Evolutionary conservation across 92 coral and sea anemone genomes (phyloP).

Genomic region (Micromussa lordhowensis): DNA sequence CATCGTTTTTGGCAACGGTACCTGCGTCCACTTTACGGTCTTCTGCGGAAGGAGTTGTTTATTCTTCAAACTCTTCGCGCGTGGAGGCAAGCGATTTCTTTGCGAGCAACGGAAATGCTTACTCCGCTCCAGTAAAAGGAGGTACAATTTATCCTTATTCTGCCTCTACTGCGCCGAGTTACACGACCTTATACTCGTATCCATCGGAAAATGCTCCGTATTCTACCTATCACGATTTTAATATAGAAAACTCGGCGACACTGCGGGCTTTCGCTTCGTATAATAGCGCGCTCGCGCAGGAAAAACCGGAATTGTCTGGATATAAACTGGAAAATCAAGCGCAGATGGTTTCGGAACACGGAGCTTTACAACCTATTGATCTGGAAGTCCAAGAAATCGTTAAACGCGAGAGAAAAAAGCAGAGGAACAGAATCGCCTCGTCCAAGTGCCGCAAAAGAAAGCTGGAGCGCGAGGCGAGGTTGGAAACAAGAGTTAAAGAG

Average conservation of each 20-base stretch:
- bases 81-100: constrained; percentile 81
- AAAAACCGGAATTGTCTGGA: constrained; percentile 78
- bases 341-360: constrained; percentile 81
- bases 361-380: constrained; percentile 89
- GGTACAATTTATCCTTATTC: constrained; percentile 79
- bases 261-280: constrained; percentile 88
- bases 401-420: constrained; percentile 97
- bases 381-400: constrained; percentile 98
- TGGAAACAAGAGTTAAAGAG: constrained; percentile 91
- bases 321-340: constrained; percentile 82
- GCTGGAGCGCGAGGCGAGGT: constrained; percentile 94
- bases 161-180: constrained; percentile 61
- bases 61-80: constrained; percentile 64
- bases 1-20: constrained; percentile 62
- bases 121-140: constrained; percentile 70
- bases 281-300: constrained; percentile 81
- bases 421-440: constrained; percentile 97
- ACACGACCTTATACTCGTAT: constrained; percentile 76
- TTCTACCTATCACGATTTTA: constrained; percentile 82
- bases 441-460: constrained; percentile 97
- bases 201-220: constrained; percentile 76
- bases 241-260: constrained; percentile 65
- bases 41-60: constrained; percentile 71
- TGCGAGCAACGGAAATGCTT: constrained; percentile 64
- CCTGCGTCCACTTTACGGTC: constrained; percentile 76